Percentiles rank a stretch among this genome's conserved stretches.
These are phyloP conservation scores for Pyrocoelia pectoralis DNA, from an alignment of 2,888 invertebrate genomes.

Conservation along the genomic window DNA sequence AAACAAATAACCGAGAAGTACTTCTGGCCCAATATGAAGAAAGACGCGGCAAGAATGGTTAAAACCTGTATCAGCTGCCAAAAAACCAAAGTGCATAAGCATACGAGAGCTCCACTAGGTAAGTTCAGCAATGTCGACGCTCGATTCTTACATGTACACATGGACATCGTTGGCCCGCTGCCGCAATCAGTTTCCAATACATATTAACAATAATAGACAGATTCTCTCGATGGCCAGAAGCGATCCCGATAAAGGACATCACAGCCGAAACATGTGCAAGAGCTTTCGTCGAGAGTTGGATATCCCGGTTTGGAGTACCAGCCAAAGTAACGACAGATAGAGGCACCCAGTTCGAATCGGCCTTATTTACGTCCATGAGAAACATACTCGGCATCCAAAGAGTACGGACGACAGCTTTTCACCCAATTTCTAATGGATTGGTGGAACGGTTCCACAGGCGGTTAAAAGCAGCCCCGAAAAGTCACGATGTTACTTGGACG, in stretches of 20 bases:
- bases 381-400: background rate
- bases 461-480: background rate
- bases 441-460: background rate
- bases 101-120: background rate
- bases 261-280: constrained; percentile 44
- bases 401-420: background rate
- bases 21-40: background rate
- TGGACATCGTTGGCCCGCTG: constrained; percentile 9
- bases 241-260: constrained; percentile 16
- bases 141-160: constrained; percentile 5
- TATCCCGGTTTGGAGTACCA: constrained; percentile 57
- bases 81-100: background rate
- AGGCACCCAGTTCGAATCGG: constrained; percentile 50
- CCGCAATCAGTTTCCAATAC: constrained; percentile 4
- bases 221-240: constrained; percentile 8
- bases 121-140: background rate
- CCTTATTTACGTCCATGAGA: constrained; percentile 30
- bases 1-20: background rate
- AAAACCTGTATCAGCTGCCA: background rate
- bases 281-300: constrained; percentile 52
- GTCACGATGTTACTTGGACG: no score
- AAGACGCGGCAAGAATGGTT: background rate
- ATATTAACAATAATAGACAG: constrained; percentile 10
- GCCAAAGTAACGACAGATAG: constrained; percentile 48
- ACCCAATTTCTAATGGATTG: background rate